A percentile compares a stretch with the other conserved stretches of the same genome.
Evolutionary conservation across 2,888 invertebrate species (phyloP).

Genomic region (Drosophila borealis): DNA sequence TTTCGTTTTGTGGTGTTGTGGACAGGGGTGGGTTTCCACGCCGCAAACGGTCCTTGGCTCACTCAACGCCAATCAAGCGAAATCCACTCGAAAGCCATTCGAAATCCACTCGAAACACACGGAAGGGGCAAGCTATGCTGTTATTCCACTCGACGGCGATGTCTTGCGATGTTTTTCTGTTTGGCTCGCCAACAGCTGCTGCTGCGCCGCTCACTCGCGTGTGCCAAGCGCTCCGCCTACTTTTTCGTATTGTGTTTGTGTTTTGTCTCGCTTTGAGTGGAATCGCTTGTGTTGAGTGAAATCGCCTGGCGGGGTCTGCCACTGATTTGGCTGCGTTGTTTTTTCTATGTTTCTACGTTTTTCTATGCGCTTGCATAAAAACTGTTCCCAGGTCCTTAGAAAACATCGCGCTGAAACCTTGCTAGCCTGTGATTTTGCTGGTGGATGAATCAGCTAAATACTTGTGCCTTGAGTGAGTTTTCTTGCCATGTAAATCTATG

Average conservation of each 20-base stretch:
- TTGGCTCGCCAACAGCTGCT: conserved; percentile 33
- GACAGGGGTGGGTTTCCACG: conserved; percentile 32
- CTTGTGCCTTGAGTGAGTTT: conserved; percentile 14
- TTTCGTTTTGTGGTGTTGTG: neutral
- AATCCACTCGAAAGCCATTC: conserved; percentile 18
- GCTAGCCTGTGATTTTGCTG: conserved; percentile 41
- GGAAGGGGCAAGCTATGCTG: conserved; percentile 41
- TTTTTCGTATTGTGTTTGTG: conserved; percentile 55
- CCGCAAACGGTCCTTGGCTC: neutral
- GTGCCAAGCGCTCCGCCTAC: conserved; percentile 77
- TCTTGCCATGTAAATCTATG: neutral
- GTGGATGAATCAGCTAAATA: conserved; percentile 45
- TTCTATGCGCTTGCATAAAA: conserved; percentile 20
- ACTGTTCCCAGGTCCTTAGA: conserved; percentile 71
- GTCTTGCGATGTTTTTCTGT: conserved; percentile 62
- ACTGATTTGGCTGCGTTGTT: conserved; percentile 21
- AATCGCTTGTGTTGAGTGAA: conserved; percentile 34
- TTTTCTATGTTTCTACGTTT: conserved; percentile 27
- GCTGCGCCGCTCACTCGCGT: conserved; percentile 46
- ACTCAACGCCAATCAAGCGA: conserved; percentile 8
- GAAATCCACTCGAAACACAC: conserved; percentile 24
- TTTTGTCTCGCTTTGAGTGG: conserved; percentile 53
- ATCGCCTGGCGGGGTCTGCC: conserved; percentile 36
- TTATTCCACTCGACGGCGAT: conserved; percentile 70
- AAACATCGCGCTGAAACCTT: conserved; percentile 39